phyloP scores from a whole-genome alignment of 2,797 vertebrate species.

The Danio kyathit region DNA sequence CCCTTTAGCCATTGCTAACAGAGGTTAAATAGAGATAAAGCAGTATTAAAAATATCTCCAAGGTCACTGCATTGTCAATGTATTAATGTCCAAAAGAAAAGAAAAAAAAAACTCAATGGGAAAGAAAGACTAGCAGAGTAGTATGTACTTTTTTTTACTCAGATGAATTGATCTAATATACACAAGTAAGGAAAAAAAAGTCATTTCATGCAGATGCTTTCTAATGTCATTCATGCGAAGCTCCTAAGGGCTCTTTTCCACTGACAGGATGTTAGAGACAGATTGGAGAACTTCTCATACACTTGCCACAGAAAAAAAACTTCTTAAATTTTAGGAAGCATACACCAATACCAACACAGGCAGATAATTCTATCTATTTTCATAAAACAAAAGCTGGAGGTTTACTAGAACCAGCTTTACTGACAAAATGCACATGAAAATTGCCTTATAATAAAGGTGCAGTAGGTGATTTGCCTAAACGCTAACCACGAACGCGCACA shows the following conservation, averaged over 20 bases:
- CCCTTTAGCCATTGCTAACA: neutral
- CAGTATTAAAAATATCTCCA: neutral
- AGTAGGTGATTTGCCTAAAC: too few species aligned
- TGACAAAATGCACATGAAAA: too few species aligned
- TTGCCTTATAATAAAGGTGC: too few species aligned
- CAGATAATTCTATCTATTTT: too few species aligned
- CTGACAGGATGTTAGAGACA: neutral
- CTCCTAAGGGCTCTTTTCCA: neutral
- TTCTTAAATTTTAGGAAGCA: neutral
- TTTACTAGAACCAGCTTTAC: too few species aligned
- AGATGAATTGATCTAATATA: neutral
- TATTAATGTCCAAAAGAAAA: neutral
- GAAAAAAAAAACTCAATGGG: neutral
- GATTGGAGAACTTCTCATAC: neutral
- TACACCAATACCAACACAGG: neutral
- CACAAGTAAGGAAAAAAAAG: too few species aligned
- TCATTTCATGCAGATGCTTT: too few species aligned
- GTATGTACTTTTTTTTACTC: neutral
- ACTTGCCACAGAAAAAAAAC: neutral
- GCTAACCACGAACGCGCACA: too few species aligned
- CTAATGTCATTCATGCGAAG: neutral
- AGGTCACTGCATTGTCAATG: neutral
- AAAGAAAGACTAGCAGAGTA: neutral
- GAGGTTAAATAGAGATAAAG: neutral
- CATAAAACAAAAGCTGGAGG: too few species aligned